A percentile compares a stretch with the other conserved stretches of the same genome.
phyloP scores from a whole-genome alignment of 2,113 vertebrate species.

The Speoplatyrhinus poulsoni region DNA sequence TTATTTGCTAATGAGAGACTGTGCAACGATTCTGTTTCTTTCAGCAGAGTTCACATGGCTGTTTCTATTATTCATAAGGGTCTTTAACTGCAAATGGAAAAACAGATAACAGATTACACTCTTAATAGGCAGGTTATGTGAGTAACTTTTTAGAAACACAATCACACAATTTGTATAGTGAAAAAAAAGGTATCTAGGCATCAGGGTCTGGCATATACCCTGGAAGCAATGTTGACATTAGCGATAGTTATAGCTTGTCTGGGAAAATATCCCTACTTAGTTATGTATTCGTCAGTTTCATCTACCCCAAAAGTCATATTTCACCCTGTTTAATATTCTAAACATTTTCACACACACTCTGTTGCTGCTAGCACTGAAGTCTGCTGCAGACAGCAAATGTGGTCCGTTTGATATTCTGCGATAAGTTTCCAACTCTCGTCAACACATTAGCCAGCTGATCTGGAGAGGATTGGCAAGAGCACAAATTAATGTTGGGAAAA shows the following conservation, averaged over 20 bases:
- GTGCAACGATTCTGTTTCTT: slow-evolving; percentile 1
- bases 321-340: slow-evolving; percentile 43
- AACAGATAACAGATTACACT: slow-evolving; percentile 26
- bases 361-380: slow-evolving; percentile 2
- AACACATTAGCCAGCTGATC: slow-evolving; percentile 65
- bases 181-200: slow-evolving; percentile 1
- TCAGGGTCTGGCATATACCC: background rate
- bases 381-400: slow-evolving; percentile 47
- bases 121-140: slow-evolving; percentile 16
- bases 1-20: slow-evolving; percentile 15
- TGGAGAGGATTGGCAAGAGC: slow-evolving; percentile 64
- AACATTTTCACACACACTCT: slow-evolving; percentile 21
- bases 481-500: slow-evolving; percentile 68
- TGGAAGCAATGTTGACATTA: background rate
- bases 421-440: slow-evolving; percentile 64
- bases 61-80: slow-evolving; percentile 36
- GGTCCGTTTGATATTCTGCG: slow-evolving; percentile 53
- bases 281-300: slow-evolving; percentile 7
- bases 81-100: slow-evolving; percentile 18
- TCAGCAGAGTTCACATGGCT: slow-evolving; percentile 11
- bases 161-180: slow-evolving; percentile 15
- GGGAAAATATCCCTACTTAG: background rate
- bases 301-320: slow-evolving; percentile 31
- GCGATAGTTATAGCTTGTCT: background rate
- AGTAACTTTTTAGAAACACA: slow-evolving; percentile 8